phyloP scores from a whole-genome alignment of 1,140 invertebrate species.

The Eumeta japonica region DNA sequence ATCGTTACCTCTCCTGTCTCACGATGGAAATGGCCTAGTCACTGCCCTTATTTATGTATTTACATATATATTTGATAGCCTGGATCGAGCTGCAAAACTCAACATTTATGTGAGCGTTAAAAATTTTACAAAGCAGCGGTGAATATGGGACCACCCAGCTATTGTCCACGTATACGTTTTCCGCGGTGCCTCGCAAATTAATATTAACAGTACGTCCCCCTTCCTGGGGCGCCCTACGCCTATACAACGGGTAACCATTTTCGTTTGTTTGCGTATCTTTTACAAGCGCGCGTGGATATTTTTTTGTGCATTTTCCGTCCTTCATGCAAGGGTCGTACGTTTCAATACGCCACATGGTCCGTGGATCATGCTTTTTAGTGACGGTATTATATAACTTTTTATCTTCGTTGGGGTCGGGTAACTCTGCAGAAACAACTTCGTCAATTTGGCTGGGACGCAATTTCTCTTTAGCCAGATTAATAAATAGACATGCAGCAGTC shows the following conservation, averaged over 20 bases:
- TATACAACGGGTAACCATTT: too few species aligned
- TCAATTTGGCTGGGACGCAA: constrained; percentile 42
- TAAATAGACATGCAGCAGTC: constrained; percentile 43
- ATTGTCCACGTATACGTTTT: constrained; percentile 43
- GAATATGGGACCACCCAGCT: constrained; percentile 59
- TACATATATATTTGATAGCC: constrained; percentile 57
- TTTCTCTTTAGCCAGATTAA: constrained; percentile 34
- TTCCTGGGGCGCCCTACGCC: constrained; percentile 29
- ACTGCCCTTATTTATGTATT: too few species aligned
- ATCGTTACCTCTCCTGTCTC: constrained; percentile 21
- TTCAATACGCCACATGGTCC: constrained; percentile 3
- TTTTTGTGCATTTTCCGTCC: too few species aligned
- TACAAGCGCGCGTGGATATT: too few species aligned
- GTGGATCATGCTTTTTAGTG: constrained; percentile 9
- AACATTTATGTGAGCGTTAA: too few species aligned
- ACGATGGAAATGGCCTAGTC: constrained; percentile 28
- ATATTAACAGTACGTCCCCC: constrained; percentile 31
- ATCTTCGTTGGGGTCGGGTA: neutral
- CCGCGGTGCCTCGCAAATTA: too few species aligned
- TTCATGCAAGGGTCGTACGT: constrained; percentile 2
- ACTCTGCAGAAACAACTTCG: constrained; percentile 33
- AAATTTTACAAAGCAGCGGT: constrained; percentile 49
- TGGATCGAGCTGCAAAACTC: constrained; percentile 56
- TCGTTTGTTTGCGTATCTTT: too few species aligned
- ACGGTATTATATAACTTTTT: neutral